Evolutionary conservation across 2,797 vertebrate genomes (phyloP).

Genomic region (Cetoscarus ocellatus): DNA sequence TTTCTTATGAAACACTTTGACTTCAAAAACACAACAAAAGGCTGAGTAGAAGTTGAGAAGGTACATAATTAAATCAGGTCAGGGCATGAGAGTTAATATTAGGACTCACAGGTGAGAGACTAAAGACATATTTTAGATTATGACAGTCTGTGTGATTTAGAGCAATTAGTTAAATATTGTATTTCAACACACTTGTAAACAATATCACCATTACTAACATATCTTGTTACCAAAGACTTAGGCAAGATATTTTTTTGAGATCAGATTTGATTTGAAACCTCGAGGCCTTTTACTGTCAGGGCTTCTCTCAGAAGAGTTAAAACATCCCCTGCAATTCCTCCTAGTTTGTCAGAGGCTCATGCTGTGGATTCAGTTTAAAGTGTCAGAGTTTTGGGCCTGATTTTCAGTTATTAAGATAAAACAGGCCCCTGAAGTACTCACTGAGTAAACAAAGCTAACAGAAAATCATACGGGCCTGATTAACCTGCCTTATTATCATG

Average conservation of each 20-base stretch:
- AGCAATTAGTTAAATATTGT: slow-evolving; percentile 40
- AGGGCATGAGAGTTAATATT: slow-evolving; percentile 32
- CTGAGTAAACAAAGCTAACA: slow-evolving; percentile 78
- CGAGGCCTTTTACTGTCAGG: slow-evolving; percentile 6
- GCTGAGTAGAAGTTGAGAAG: slow-evolving; percentile 11
- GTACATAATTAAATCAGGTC: slow-evolving; percentile 52
- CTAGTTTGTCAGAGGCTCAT: slow-evolving; percentile 44
- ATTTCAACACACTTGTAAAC: slow-evolving; percentile 44
- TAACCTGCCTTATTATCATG: slow-evolving; percentile 75
- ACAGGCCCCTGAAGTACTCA: slow-evolving; percentile 66
- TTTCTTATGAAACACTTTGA: slow-evolving; percentile 54
- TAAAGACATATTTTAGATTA: slow-evolving; percentile 29
- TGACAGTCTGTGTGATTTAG: slow-evolving; percentile 38
- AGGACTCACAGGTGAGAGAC: slow-evolving; percentile 25
- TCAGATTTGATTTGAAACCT: slow-evolving; percentile 17
- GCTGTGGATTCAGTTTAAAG: slow-evolving; percentile 56
- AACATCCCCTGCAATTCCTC: slow-evolving; percentile 41
- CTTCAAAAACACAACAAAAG: slow-evolving; percentile 42
- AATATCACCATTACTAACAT: background rate
- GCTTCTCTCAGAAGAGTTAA: slow-evolving; percentile 26
- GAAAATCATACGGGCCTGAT: slow-evolving; percentile 67
- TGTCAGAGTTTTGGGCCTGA: slow-evolving; percentile 63
- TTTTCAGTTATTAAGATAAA: slow-evolving; percentile 77
- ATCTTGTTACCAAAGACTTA: slow-evolving; percentile 45
- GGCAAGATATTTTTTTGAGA: slow-evolving; percentile 29